These are phyloP conservation scores for Julus scandinavius DNA, from an alignment of 2,888 invertebrate genomes.

Conservation along the genomic window DNA sequence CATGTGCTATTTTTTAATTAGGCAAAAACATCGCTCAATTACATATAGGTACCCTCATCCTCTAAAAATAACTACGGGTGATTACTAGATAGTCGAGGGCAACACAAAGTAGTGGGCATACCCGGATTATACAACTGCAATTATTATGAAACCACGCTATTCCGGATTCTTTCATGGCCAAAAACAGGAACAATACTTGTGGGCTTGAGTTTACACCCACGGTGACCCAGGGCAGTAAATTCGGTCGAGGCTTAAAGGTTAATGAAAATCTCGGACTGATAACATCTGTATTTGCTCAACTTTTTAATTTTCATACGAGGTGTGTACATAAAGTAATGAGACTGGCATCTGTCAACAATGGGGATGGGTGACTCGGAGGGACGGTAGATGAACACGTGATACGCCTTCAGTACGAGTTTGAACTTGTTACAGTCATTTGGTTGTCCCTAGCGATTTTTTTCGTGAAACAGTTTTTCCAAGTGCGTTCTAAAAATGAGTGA, in stretches of 20 bases:
- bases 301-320: no score
- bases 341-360: no score
- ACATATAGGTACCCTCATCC: neutral
- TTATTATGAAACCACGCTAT: neutral
- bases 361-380: no score
- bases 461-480: no score
- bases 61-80: neutral
- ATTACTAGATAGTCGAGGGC: neutral
- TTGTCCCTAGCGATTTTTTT: no score
- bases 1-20: constrained; percentile 21
- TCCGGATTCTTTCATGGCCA: neutral
- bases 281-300: no score
- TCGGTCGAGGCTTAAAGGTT: neutral
- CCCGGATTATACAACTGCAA: constrained; percentile 15
- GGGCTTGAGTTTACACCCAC: neutral
- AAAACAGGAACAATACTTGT: neutral
- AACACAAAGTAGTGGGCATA: neutral
- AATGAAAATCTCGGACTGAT: neutral
- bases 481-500: no score
- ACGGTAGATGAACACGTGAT: no score
- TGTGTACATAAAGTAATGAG: no score
- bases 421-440: no score
- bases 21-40: constrained; percentile 8
- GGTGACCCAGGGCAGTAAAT: no score
- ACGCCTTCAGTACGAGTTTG: no score